phyloP scores from a whole-genome alignment of 2,797 vertebrate species.

The Crenichthys baileyi region DNA sequence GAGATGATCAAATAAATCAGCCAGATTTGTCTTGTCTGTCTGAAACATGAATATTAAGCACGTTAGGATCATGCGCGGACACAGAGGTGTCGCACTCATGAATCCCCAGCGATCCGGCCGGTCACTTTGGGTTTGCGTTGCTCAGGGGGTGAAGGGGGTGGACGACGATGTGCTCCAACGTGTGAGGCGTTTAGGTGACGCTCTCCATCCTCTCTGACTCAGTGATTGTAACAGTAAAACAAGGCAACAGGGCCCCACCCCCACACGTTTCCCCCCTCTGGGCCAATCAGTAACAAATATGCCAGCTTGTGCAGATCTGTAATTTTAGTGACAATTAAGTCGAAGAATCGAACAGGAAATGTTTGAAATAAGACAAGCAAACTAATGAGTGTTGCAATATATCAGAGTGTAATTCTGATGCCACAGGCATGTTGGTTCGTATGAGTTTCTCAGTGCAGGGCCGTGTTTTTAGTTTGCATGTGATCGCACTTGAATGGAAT shows the following conservation, averaged over 20 bases:
- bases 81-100: conserved; percentile 43
- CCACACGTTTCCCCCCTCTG: conserved; percentile 52
- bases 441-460: neutral
- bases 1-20: conserved; percentile 82
- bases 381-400: conserved; percentile 28
- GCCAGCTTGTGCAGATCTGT: conserved; percentile 55
- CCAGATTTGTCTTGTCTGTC: conserved; percentile 55
- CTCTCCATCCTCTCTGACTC: conserved; percentile 52
- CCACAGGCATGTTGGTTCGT: neutral
- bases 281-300: conserved; percentile 69
- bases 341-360: conserved; percentile 21
- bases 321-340: conserved; percentile 48
- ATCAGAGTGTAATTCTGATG: neutral
- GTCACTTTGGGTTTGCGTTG: conserved; percentile 66
- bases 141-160: neutral
- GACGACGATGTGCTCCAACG: conserved; percentile 38
- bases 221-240: conserved; percentile 52
- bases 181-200: conserved; percentile 60
- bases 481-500: conserved; percentile 29
- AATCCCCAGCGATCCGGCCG: conserved; percentile 61
- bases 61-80: conserved; percentile 65
- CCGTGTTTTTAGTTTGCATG: neutral
- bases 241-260: conserved; percentile 37
- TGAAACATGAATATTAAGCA: conserved; percentile 75
- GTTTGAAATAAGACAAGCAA: conserved; percentile 24